phyloP scores from a whole-genome alignment of 2,113 vertebrate species.

The Smithornis capensis region DNA sequence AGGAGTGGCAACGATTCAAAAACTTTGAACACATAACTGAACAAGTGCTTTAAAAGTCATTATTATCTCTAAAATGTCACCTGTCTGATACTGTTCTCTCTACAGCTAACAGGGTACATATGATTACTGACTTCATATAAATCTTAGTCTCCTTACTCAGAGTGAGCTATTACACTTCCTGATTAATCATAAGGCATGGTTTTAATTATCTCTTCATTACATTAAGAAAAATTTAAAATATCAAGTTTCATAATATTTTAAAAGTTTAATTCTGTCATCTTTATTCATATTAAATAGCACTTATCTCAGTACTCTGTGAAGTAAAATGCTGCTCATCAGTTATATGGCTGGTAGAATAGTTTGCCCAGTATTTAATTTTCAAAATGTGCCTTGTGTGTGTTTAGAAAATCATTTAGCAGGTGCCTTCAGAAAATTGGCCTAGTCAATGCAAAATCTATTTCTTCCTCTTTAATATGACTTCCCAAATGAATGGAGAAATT shows the following conservation, averaged over 20 bases:
- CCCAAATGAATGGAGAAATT: neutral
- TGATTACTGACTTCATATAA: neutral
- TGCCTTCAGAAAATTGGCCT: neutral
- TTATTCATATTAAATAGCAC: neutral
- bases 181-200: neutral
- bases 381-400: neutral
- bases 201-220: constrained; percentile 18
- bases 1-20: neutral
- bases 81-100: neutral
- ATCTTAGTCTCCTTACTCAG: neutral
- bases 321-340: neutral
- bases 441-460: neutral
- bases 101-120: neutral
- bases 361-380: neutral
- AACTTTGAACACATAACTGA: neutral
- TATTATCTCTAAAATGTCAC: constrained; percentile 11
- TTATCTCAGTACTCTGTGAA: neutral
- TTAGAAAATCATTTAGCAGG: neutral
- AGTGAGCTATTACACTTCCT: neutral
- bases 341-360: neutral
- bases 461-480: neutral
- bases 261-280: neutral
- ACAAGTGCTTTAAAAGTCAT: constrained; percentile 8
- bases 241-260: constrained; percentile 18
- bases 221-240: constrained; percentile 21